These are phyloP conservation scores for Cepaea hortensis DNA, from an alignment of 2,888 invertebrate genomes.

Conservation along the genomic window DNA sequence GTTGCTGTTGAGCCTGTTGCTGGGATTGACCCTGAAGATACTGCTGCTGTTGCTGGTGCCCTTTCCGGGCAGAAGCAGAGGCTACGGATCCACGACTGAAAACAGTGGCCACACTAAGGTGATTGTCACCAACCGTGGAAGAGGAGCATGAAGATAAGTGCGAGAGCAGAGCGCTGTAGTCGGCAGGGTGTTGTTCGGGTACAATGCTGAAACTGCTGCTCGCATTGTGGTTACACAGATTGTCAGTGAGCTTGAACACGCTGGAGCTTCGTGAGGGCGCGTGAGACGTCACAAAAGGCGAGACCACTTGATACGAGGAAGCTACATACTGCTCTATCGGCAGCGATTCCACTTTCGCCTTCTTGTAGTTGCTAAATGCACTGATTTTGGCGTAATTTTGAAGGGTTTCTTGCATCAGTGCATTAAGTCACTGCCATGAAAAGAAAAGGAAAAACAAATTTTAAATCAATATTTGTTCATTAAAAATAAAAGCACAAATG, in stretches of 20 bases:
- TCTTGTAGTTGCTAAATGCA: constrained; percentile 59
- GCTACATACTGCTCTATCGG: constrained; percentile 67
- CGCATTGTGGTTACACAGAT: constrained; percentile 49
- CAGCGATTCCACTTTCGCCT: constrained; percentile 66
- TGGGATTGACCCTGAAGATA: constrained; percentile 20
- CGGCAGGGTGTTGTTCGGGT: constrained; percentile 32
- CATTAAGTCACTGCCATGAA: constrained; percentile 36
- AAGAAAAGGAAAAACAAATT: background rate
- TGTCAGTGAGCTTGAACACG: constrained; percentile 24
- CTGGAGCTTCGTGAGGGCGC: constrained; percentile 8
- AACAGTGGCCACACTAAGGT: constrained; percentile 22
- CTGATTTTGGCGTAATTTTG: constrained; percentile 64
- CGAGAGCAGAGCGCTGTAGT: constrained; percentile 44
- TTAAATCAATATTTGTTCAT: background rate
- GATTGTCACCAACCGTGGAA: constrained; percentile 28
- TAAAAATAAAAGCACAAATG: no score
- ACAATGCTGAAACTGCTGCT: constrained; percentile 42
- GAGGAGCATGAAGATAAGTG: constrained; percentile 31
- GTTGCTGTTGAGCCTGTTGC: background rate
- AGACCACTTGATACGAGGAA: constrained; percentile 49
- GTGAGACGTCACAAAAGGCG: constrained; percentile 50
- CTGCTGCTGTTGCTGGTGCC: constrained; percentile 32
- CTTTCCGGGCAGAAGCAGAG: constrained; percentile 41
- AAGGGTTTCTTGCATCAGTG: constrained; percentile 72
- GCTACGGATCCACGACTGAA: constrained; percentile 43